Base-by-base conservation (phyloP, 2,797 vertebrate species). In the Loriculus beryllinus region DNA sequence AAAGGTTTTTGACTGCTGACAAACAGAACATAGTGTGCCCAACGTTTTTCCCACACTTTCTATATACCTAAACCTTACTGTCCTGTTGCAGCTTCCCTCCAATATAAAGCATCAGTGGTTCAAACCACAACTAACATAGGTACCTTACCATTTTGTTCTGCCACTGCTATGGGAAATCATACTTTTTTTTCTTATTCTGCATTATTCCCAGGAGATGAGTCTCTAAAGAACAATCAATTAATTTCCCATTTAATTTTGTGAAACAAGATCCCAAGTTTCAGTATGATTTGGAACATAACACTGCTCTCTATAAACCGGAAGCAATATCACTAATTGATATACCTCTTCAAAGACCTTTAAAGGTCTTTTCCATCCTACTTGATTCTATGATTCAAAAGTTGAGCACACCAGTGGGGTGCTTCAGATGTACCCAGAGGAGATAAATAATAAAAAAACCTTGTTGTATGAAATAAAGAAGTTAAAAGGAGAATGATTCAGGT, bases 221-320 rank as follows among this genome's bases (percentile, higher is more conserved):
- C 83, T 86, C 91, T 52, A 69, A 56, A 64, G 37, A 76, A 84
- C 35, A 90, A 56, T 51, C 67, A 91, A 37, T 67, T 90, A 82
- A 70, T 70, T 45, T 64, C 60, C 40, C 88, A 75, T 90, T 95
- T 94, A 51, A 54, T 83, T 96, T 94, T 93, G 33, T 54, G 4
- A 94, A 96, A 85, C 52, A 89, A 95, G 88, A 92, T 88, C 74
- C 45, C 31, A 35, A 88, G 72, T 86, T 96, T 85, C 35, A 76
- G 28, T 57, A 80, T 16, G 33, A 95, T 84, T 33, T 96, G 74
- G 82, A 95, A 89, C 1, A 1, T 64, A 91, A 75, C 18, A 64
- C 18, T 62, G 47, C 10, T 67, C 28, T 93, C 91, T 23, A 70
- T 57, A 90, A 95, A 92, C 42, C 31, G 5, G 42, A 93, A 86